A percentile compares a stretch with the other conserved stretches of the same genome.
These are phyloP conservation scores for Porites evermanni DNA, from an alignment of 92 coral and sea anemone genomes.

Conservation along the genomic window DNA sequence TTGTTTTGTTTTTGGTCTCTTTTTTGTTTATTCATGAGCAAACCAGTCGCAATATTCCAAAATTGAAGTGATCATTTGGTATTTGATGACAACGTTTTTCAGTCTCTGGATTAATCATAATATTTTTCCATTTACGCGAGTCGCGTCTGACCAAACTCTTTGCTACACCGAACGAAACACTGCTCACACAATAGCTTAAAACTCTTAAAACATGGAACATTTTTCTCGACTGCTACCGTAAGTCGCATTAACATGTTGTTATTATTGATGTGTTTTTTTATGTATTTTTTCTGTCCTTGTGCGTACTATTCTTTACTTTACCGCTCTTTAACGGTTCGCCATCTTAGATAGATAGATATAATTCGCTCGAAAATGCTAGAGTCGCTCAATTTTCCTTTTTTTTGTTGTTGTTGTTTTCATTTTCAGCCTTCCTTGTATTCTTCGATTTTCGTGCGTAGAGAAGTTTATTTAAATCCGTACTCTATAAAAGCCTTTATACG, in stretches of 20 bases:
- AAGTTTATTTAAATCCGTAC: too few relatives aligned
- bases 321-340: too few relatives aligned
- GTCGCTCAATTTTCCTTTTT: background rate
- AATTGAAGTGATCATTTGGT: slow-evolving; percentile 10
- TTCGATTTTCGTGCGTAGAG: too few relatives aligned
- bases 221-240: slow-evolving; percentile 56
- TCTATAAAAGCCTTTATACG: too few relatives aligned
- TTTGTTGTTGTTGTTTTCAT: too few relatives aligned
- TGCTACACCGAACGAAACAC: background rate
- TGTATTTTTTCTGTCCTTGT: background rate
- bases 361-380: background rate
- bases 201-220: slow-evolving; percentile 39
- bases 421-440: too few relatives aligned
- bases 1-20: slow-evolving; percentile 2
- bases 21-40: slow-evolving; percentile 54
- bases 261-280: background rate
- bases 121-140: background rate
- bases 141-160: background rate
- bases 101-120: background rate
- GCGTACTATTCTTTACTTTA: background rate
- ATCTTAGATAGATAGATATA: too few relatives aligned
- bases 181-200: background rate
- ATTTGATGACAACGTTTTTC: slow-evolving; percentile 4
- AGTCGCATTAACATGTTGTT: slow-evolving; percentile 29
- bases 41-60: slow-evolving; percentile 29